Evolutionary conservation across 2,888 invertebrate genomes (phyloP).

Genomic region (Stenotaenia linearis): DNA sequence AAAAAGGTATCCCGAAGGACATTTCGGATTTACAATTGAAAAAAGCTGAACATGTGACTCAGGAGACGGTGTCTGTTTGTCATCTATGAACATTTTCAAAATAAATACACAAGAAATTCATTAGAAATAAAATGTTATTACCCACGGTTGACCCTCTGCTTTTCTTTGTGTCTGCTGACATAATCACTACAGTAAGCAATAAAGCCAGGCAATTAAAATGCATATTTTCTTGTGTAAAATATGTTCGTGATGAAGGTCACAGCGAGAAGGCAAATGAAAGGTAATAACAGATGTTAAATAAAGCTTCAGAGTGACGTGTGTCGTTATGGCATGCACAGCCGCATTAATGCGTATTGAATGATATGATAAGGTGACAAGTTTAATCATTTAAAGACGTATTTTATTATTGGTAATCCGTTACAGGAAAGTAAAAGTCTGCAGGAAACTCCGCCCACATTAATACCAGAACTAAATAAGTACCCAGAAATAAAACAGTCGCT

Average conservation of each 20-base stretch:
- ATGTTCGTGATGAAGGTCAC: not conserved
- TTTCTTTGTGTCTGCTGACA: not conserved
- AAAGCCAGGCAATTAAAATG: not conserved
- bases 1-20: not conserved
- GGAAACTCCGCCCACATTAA: no score
- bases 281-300: no score
- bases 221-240: not conserved
- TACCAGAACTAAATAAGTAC: no score
- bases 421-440: no score
- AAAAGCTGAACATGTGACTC: not conserved
- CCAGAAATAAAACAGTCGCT: no score
- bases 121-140: not conserved
- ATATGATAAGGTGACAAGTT: no score
- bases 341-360: no score
- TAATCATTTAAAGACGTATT: no score
- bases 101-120: not conserved
- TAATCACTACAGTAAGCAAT: not conserved
- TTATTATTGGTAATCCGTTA: no score
- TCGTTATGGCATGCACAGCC: no score
- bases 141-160: not conserved
- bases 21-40: not conserved
- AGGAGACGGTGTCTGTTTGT: not conserved
- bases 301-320: no score
- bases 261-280: no score
- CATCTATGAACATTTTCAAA: not conserved